These are phyloP conservation scores for Caenorhabditis angaria DNA, from an alignment of 2,888 invertebrate genomes.

Conservation along the genomic window DNA sequence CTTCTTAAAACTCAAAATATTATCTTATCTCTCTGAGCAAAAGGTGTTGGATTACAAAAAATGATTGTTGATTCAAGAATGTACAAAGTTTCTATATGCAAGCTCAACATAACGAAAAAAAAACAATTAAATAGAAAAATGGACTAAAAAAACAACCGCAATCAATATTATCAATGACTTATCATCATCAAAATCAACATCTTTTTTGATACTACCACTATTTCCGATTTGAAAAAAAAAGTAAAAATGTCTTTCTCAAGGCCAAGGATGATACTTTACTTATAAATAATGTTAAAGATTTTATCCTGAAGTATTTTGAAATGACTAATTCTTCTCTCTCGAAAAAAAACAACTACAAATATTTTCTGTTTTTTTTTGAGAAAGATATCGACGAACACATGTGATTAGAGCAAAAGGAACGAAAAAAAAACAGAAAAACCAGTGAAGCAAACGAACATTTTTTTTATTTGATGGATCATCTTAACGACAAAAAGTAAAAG, in stretches of 20 bases:
- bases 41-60: background rate
- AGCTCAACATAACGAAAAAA: background rate
- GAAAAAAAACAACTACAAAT: background rate
- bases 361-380: no score
- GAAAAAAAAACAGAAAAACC: background rate
- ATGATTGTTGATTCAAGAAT: no score
- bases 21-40: background rate
- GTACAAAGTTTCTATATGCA: no score
- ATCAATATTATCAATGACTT: conserved; percentile 2
- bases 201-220: background rate
- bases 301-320: no score
- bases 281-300: no score
- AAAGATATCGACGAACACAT: background rate
- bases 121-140: background rate
- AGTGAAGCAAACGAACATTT: background rate
- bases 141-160: background rate
- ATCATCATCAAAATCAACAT: background rate
- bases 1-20: background rate
- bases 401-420: background rate
- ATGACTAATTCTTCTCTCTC: background rate
- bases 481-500: background rate
- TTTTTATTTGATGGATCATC: background rate
- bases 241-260: background rate
- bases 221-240: background rate
- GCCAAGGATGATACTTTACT: background rate